A percentile compares a stretch with the other conserved stretches of the same genome.
These are phyloP conservation scores for Notothenia coriiceps DNA, from an alignment of 2,113 vertebrate species.

Conservation along the genomic window DNA sequence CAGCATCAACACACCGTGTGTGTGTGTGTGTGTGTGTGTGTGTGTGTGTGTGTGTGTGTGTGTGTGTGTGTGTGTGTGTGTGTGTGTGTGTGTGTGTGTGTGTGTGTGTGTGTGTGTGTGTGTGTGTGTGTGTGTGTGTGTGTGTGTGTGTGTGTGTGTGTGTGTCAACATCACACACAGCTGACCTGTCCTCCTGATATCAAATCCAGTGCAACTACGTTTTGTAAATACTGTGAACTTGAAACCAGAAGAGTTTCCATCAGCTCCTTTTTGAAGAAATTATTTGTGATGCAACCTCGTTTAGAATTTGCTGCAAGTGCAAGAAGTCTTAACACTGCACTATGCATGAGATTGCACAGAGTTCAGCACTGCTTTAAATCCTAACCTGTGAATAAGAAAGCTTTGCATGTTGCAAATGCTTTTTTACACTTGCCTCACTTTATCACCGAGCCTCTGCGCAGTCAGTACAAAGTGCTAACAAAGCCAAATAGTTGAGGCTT, in stretches of 20 bases:
- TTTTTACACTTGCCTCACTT: conserved; percentile 70
- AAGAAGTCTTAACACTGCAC: conserved; percentile 12
- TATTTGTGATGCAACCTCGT: conserved; percentile 62
- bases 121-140: conserved; percentile 22
- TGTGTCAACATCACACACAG: conserved; percentile 52
- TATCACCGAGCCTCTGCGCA: conserved; percentile 41
- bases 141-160: conserved; percentile 22
- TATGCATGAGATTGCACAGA: conserved; percentile 15
- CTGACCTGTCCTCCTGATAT: conserved; percentile 52
- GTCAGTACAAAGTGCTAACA: conserved; percentile 47
- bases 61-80: conserved; percentile 36
- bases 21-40: conserved; percentile 35
- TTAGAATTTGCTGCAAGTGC: conserved; percentile 48
- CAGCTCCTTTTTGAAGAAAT: conserved; percentile 44
- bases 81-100: conserved; percentile 31
- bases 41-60: conserved; percentile 30
- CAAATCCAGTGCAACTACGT: conserved; percentile 60
- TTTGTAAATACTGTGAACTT: conserved; percentile 60
- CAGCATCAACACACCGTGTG: conserved; percentile 79
- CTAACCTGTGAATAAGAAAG: conserved; percentile 4
- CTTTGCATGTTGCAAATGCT: conserved; percentile 48
- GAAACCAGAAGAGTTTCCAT: conserved; percentile 72
- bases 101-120: conserved; percentile 29
- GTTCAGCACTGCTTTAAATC: background rate
- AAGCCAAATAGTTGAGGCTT: conserved; percentile 77